Conservation (phyloP, 2,888 invertebrate species). For the Dicycla oo region DNA sequence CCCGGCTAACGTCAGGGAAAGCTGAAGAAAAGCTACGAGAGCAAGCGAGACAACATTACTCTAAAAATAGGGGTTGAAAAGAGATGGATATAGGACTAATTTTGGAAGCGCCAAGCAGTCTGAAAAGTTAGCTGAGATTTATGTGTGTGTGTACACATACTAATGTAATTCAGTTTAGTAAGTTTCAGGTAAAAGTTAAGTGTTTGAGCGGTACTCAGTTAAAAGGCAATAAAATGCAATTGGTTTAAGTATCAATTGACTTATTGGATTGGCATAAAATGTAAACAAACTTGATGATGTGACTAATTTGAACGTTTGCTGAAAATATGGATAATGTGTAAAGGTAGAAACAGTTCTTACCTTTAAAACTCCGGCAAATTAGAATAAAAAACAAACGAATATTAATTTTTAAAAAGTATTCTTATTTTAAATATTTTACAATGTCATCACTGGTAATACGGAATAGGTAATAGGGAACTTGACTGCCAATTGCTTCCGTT, state of each 20-base stretch:
- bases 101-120: slow-evolving; percentile 89
- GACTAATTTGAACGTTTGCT: background rate
- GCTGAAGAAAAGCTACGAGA: slow-evolving; percentile 80
- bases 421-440: too few relatives aligned
- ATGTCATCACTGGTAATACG: too few relatives aligned
- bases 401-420: too few relatives aligned
- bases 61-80: slow-evolving; percentile 82
- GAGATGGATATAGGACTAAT: slow-evolving; percentile 79
- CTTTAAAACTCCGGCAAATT: background rate
- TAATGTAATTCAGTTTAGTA: slow-evolving; percentile 57
- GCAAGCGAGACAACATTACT: slow-evolving; percentile 75
- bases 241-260: slow-evolving; percentile 30
- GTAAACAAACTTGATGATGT: background rate
- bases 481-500: too few relatives aligned
- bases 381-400: too few relatives aligned
- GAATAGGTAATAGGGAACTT: too few relatives aligned
- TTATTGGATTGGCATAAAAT: slow-evolving; percentile 25
- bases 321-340: background rate
- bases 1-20: slow-evolving; percentile 78
- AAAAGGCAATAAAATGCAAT: slow-evolving; percentile 33
- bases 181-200: slow-evolving; percentile 62
- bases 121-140: slow-evolving; percentile 78
- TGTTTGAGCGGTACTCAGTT: slow-evolving; percentile 46
- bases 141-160: slow-evolving; percentile 67
- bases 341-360: background rate